Percentiles rank a stretch among this genome's conserved stretches.
Conservation (phyloP, 2,113 vertebrate species). For the Pygoscelis adeliae region DNA sequence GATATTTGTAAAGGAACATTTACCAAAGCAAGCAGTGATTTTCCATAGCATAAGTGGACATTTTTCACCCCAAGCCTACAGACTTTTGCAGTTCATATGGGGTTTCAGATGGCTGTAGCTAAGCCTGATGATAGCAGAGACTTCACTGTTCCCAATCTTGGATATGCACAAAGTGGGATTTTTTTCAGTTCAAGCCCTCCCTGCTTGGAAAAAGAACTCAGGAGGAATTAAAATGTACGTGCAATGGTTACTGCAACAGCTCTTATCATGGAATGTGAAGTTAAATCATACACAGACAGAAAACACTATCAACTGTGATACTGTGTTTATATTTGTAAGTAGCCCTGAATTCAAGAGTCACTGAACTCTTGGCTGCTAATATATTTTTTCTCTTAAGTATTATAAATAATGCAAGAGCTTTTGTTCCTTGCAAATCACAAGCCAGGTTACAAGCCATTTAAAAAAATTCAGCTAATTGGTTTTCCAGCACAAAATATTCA, state of each 20-base stretch:
- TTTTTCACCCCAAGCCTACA: background rate
- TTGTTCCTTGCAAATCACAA: background rate
- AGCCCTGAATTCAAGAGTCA: background rate
- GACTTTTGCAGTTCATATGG: background rate
- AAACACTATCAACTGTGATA: background rate
- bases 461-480: background rate
- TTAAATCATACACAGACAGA: background rate
- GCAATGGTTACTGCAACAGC: background rate
- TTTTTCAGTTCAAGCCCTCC: background rate
- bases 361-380: background rate
- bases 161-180: background rate
- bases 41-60: accelerated
- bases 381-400: background rate
- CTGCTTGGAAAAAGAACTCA: background rate
- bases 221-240: accelerated
- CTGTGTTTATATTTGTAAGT: background rate
- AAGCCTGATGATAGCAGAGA: background rate
- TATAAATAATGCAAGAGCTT: background rate
- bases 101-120: too few species aligned
- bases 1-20: background rate
- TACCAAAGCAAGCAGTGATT: background rate
- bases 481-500: background rate
- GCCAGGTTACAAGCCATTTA: background rate
- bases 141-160: background rate
- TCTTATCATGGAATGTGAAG: accelerated